phyloP scores from a whole-genome alignment of 2,797 vertebrate genomes.

The Telmatherina bonti region DNA sequence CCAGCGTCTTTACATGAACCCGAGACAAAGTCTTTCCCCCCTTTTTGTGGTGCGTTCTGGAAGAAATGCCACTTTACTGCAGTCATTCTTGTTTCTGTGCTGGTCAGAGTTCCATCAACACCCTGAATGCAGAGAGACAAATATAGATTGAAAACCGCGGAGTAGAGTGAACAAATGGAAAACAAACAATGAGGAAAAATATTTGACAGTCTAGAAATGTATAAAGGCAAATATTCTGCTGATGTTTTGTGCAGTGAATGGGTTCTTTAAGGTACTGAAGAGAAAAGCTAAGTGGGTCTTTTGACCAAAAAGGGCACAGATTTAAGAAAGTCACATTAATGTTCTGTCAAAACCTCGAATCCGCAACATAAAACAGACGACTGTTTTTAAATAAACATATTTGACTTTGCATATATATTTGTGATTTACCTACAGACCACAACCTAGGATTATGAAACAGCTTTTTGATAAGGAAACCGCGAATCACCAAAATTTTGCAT shows the following conservation, averaged over 20 bases:
- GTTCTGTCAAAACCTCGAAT: conserved; percentile 4
- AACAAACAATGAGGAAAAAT: background rate
- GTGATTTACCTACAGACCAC: conserved; percentile 9
- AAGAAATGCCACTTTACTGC: conserved; percentile 14
- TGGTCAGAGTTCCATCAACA: conserved; percentile 28
- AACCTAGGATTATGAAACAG: conserved; percentile 11
- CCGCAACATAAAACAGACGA: background rate
- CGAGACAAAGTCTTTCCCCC: background rate
- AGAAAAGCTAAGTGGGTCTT: background rate
- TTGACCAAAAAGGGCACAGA: background rate
- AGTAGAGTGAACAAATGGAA: background rate
- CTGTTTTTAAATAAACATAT: conserved; percentile 7
- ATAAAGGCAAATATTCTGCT: conserved; percentile 14
- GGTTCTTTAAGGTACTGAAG: background rate
- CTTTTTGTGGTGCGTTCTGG: conserved; percentile 4
- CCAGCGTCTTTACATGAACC: conserved; percentile 7
- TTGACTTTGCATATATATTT: conserved; percentile 29
- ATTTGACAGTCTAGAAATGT: conserved; percentile 2
- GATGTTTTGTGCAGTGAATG: conserved; percentile 5
- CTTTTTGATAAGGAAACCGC: conserved; percentile 4
- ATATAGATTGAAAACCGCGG: background rate
- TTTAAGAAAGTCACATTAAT: background rate
- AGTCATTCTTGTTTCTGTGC: conserved; percentile 3
- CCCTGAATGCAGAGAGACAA: conserved; percentile 31
- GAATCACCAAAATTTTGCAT: conserved; percentile 8